Evolutionary conservation across 2,797 vertebrate genomes (phyloP).

Genomic region (Platalea minor): DNA sequence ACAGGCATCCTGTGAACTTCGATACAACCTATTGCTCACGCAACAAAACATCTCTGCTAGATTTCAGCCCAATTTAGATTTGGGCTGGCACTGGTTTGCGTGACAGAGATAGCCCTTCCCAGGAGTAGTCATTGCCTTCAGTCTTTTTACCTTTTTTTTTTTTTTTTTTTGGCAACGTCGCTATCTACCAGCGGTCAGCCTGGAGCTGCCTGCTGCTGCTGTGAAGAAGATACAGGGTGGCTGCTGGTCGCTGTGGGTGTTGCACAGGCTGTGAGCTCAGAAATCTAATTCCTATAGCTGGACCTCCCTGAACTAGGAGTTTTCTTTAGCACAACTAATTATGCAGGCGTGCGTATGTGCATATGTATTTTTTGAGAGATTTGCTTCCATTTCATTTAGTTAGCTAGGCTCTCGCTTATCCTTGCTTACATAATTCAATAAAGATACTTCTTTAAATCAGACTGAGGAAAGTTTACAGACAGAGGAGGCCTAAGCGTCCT

Average conservation of each 20-base stretch:
- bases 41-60: background rate
- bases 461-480: background rate
- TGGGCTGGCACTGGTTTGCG: background rate
- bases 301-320: background rate
- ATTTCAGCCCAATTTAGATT: background rate
- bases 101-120: background rate
- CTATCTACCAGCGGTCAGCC: background rate
- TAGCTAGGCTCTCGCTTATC: background rate
- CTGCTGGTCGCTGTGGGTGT: background rate
- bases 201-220: background rate
- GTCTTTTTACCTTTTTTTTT: background rate
- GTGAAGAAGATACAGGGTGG: background rate
- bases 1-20: background rate
- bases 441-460: background rate
- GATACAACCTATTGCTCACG: background rate
- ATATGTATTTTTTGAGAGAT: background rate
- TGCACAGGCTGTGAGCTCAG: background rate
- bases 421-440: background rate
- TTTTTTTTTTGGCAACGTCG: fast-evolving
- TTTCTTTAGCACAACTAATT: background rate
- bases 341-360: background rate
- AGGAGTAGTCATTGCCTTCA: background rate
- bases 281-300: background rate
- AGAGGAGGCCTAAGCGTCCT: background rate
- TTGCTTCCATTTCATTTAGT: background rate